These are phyloP conservation scores for Sycobia sp. DNA, from an alignment of 1,140 invertebrate genomes.

Conservation along the genomic window DNA sequence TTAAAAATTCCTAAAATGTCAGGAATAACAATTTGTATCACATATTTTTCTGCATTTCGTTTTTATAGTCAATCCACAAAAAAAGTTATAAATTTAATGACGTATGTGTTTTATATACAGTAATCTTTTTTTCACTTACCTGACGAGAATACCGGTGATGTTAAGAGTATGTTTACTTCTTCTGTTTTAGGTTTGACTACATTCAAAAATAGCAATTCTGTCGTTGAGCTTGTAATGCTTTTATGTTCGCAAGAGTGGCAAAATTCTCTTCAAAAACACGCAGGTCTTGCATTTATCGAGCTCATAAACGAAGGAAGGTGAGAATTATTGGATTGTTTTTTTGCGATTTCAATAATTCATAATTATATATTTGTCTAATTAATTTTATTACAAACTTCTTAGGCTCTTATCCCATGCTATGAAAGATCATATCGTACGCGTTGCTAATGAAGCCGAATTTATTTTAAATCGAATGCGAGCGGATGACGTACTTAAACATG, in stretches of 20 bases:
- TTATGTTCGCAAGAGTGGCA: conserved; percentile 99
- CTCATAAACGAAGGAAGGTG: conserved; percentile 96
- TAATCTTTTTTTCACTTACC: neutral
- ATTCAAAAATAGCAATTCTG: conserved; percentile 94
- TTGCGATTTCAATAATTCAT: neutral
- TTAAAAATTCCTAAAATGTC: conserved; percentile 47
- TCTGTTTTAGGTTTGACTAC: conserved; percentile 82
- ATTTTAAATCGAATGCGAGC: conserved; percentile 98
- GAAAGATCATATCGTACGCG: conserved; percentile 98
- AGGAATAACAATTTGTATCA: conserved; percentile 37
- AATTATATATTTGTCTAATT: neutral
- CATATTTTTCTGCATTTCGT: conserved; percentile 42
- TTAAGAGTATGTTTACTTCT: neutral
- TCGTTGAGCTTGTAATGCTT: conserved; percentile 98
- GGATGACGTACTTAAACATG: conserved; percentile 98
- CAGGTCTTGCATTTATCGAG: conserved; percentile 98
- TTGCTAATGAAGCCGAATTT: conserved; percentile 99
- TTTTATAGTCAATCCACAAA: conserved; percentile 37
- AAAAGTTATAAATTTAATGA: conserved; percentile 1
- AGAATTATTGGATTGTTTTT: conserved; percentile 27
- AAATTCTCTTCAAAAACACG: conserved; percentile 98
- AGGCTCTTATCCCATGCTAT: conserved; percentile 96
- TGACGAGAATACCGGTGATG: neutral
- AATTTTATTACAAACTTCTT: conserved; percentile 37
- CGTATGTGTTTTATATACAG: neutral